Evolutionary conservation across 2,113 vertebrate genomes (phyloP).

Genomic region (Terrapene triunguis): DNA sequence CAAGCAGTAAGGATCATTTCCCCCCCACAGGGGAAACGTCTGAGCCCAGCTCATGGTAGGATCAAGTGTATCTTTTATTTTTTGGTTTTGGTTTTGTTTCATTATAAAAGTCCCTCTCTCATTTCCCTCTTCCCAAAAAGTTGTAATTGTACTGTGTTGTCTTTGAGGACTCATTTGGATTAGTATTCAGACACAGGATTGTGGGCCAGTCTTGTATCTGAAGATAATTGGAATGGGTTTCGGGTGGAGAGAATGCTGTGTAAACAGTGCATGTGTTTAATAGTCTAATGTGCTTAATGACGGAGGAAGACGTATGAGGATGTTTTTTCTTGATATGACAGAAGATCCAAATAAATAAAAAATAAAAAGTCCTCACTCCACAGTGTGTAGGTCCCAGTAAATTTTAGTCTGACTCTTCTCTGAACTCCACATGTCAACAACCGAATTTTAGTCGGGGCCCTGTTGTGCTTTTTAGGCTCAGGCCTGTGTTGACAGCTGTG

Average conservation of each 20-base stretch:
- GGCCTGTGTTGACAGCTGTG: background rate
- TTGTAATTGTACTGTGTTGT: background rate
- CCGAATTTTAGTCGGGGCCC: background rate
- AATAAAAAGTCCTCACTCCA: background rate
- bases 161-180: constrained; percentile 17
- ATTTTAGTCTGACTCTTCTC: background rate
- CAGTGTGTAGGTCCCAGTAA: background rate
- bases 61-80: constrained; percentile 53
- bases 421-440: background rate
- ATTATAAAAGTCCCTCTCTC: constrained; percentile 49
- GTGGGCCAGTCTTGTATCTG: constrained; percentile 13
- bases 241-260: constrained; percentile 34
- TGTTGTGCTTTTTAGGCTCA: background rate
- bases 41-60: constrained; percentile 39
- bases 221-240: constrained; percentile 47
- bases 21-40: constrained; percentile 49
- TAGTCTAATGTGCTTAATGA: constrained; percentile 50
- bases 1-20: constrained; percentile 50
- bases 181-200: constrained; percentile 19
- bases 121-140: constrained; percentile 19
- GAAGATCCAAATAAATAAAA: background rate
- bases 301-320: background rate
- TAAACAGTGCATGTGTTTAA: constrained; percentile 40
- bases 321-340: background rate
- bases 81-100: constrained; percentile 7